These are phyloP conservation scores for Barypeithes pellucidus DNA, from an alignment of 2,888 invertebrate genomes.

Conservation along the genomic window DNA sequence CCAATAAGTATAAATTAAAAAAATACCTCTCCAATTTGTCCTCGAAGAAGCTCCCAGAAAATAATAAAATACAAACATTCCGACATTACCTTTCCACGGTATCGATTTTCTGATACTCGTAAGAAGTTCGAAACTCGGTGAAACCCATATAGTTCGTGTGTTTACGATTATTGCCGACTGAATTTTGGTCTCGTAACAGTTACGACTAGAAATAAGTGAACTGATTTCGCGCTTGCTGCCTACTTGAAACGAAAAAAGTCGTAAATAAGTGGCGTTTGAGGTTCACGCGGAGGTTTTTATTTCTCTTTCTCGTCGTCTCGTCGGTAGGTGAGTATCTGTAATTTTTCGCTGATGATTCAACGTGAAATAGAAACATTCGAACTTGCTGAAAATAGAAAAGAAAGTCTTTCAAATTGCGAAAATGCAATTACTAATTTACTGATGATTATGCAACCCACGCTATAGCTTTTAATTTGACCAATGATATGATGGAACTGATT, in stretches of 20 bases:
- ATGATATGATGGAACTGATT: no score
- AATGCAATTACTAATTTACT: no score
- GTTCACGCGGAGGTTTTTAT: conserved; percentile 31
- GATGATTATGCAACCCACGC: no score
- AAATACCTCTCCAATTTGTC: no score
- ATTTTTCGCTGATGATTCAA: conserved; percentile 9
- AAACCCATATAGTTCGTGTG: conserved; percentile 48
- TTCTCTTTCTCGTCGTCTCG: conserved; percentile 33
- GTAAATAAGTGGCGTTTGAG: conserved; percentile 45
- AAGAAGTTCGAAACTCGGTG: conserved; percentile 41
- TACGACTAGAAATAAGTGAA: conserved; percentile 46
- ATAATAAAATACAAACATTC: no score
- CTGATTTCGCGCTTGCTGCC: conserved; percentile 48
- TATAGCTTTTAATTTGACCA: no score
- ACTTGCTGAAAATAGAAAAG: no score
- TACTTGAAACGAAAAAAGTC: conserved; percentile 40
- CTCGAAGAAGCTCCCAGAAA: no score
- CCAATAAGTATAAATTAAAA: no score
- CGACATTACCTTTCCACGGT: background rate
- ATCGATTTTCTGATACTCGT: conserved; percentile 43
- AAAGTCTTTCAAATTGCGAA: no score
- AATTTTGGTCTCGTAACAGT: conserved; percentile 51
- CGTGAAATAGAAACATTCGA: background rate
- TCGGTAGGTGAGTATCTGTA: background rate
- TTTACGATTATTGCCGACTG: conserved; percentile 50